A percentile compares a stretch with the other conserved stretches of the same genome.
Conservation (phyloP, 2,888 invertebrate genomes). For the Ectemnius lituratus region DNA sequence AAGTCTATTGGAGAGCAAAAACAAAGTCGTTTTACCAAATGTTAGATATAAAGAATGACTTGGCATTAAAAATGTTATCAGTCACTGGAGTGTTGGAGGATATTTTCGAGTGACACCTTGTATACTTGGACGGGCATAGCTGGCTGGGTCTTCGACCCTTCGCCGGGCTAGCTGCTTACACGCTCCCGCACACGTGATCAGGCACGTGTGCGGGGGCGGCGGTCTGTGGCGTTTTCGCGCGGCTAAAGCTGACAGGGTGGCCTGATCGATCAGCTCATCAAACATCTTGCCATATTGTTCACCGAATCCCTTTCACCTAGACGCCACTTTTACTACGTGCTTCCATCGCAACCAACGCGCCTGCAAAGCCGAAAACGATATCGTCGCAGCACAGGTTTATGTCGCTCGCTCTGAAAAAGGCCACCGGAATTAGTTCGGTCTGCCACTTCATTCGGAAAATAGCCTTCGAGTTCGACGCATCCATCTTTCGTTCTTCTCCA, state of each 20-base stretch:
- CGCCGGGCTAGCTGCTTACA: neutral
- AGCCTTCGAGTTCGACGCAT: neutral
- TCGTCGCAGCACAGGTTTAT: slow-evolving; percentile 34
- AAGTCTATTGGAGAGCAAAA: too few relatives aligned
- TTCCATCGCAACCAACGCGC: slow-evolving; percentile 49
- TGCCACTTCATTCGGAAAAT: slow-evolving; percentile 1
- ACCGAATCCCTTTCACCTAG: slow-evolving; percentile 45
- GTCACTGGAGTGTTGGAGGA: too few relatives aligned
- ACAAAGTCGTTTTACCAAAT: too few relatives aligned
- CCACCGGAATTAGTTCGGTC: neutral
- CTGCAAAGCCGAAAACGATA: slow-evolving; percentile 50
- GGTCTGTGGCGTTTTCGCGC: neutral
- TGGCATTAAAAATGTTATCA: too few relatives aligned
- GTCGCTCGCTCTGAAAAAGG: neutral
- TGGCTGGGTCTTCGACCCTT: slow-evolving; percentile 8
- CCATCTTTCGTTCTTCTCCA: neutral
- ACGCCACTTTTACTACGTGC: slow-evolving; percentile 59
- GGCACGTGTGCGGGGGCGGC: slow-evolving; percentile 9
- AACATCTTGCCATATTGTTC: slow-evolving; percentile 65
- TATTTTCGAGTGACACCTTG: too few relatives aligned
- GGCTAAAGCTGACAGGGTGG: slow-evolving; percentile 47
- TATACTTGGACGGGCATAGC: slow-evolving; percentile 9
- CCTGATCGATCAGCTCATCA: slow-evolving; percentile 65
- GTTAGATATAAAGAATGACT: too few relatives aligned
- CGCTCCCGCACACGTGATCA: slow-evolving; percentile 13